Base-by-base conservation (phyloP, 2,888 invertebrate genomes). In the Tetropium fuscum region DNA sequence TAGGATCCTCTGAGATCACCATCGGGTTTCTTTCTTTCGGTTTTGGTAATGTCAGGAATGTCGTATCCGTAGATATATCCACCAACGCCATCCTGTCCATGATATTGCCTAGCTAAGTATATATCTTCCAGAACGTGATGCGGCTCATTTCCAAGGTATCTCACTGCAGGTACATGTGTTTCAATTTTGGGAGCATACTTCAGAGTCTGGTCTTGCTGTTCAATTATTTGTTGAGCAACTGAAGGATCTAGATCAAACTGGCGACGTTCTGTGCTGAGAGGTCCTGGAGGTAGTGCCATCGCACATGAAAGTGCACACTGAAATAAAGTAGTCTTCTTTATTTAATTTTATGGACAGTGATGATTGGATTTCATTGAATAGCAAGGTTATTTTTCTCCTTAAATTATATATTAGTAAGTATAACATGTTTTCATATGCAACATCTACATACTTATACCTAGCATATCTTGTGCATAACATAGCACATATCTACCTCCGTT, bases 1-100 rank as follows among this genome's bases (percentile, higher is more conserved):
- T 91, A 92, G 5, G 89, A 86, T n/a, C 92, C 92, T 16, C 84
- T 82, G 11, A 92, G 87, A 53, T 88, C 86, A 11, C 92, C 91
- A 10, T 91, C 90, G 0, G 86, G 83, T 59, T 87, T 85, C 51
- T 90, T 87, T 75, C 87, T 87, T 80, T 92, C 92, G 34, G 89
- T 87, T 77, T 91, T 89, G 2, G 90, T 85, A 53, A 91, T 91
- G 74, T 91, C 88, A 40, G 91, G 90, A 2, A 89, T 87, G 58
- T 87, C 84, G 77, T 91, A 92, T 0, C 92, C 92, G 69, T 90
- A 92, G 0, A 86, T 84, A 72, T 89, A 90, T 10, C 88, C 87
- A 1, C 92, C 92, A 41, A 80, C 53, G 16, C 82, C 82, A 67
- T 83, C 83, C 75, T 91, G 91, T 0, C 90, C 90, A 73, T 91